Base-by-base conservation (phyloP, 2,797 vertebrate species). In the Hafferia zeledoni region DNA sequence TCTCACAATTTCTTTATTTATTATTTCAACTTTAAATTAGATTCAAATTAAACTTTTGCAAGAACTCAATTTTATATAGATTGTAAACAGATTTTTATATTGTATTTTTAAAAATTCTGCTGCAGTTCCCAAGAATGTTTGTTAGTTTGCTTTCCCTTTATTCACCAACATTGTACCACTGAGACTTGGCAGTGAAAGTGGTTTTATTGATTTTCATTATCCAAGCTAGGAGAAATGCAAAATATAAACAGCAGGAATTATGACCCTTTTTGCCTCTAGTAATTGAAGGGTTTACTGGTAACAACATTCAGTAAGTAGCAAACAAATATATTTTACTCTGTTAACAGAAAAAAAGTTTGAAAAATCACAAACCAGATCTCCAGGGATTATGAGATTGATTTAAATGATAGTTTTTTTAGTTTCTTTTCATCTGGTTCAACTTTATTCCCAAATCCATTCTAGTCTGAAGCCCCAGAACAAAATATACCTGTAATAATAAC, bases 141-240 rank as follows among this genome's bases (percentile, higher is more conserved):
- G 82, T 95, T 94, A 83, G 82, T 86, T 95, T 94, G 56, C 30
- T 74, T 87, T 93, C 35, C 39, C 56, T 92, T 94, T 94, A 93
- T 94, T 92, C 85, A 83, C 79, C 79, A 86, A 59, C 87, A 79
- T 56, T 63, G 67, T 88, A 89, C 94, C 87, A 91, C 80, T 79
- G 94, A 96, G 95, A 96, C 72, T 86, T 90, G 82, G 71, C 92
- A 79, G 85, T 49, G 85, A 96, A 96, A 97, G 91, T 95, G 91
- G 92, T 95, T 96, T 88, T 93, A 96, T 96, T 94, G 92, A 96
- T 96, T 97, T 97, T 96, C 94, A 93, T 96, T 96, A 95, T 79
- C 76, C 69, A 82, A 78, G 94, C 82, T 82, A 57, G 61, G 47
- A 92, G 94, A 92, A 94, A 96, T 95, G 93, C 83, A 95, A 96